These are phyloP conservation scores for Sclerurus mexicanus DNA, from an alignment of 2,113 vertebrate species.

Conservation along the genomic window DNA sequence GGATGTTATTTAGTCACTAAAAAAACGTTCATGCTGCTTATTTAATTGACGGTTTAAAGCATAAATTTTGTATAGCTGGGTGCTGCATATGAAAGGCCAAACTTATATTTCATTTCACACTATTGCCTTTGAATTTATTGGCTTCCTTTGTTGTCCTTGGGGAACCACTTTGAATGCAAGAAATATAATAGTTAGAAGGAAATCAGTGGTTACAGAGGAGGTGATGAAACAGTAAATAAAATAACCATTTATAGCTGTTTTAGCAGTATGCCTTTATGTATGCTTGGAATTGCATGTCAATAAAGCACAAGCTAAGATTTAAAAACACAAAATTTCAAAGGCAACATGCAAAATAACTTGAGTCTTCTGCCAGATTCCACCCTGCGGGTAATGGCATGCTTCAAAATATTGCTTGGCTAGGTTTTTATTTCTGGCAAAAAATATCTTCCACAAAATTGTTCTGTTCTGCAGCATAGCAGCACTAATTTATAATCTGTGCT, in stretches of 20 bases:
- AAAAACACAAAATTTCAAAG: constrained; percentile 5
- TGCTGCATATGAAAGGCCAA: constrained; percentile 57
- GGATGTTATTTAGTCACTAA: constrained; percentile 7
- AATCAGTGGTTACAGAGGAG: constrained; percentile 62
- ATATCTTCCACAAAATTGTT: constrained; percentile 13
- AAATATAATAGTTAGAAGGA: constrained; percentile 69
- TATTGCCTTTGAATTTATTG: constrained; percentile 69
- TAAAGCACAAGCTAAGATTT: constrained; percentile 39
- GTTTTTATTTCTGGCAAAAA: constrained; percentile 53
- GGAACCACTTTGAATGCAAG: constrained; percentile 64
- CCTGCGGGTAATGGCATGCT: constrained; percentile 23
- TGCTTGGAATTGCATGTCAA: constrained; percentile 56
- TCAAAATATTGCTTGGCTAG: constrained; percentile 12
- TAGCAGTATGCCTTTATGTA: constrained; percentile 60
- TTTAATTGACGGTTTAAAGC: constrained; percentile 65
- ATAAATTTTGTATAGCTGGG: constrained; percentile 55
- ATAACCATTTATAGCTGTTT: constrained; percentile 52
- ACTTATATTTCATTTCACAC: constrained; percentile 64
- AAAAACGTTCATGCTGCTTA: constrained; percentile 42
- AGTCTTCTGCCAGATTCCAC: constrained; percentile 23
- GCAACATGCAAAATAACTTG: constrained; percentile 19
- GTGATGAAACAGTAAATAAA: constrained; percentile 76
- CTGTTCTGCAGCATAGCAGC: constrained; percentile 12
- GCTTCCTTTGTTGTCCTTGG: constrained; percentile 44
- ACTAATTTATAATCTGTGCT: constrained; percentile 37